Conservation (phyloP, 2,888 invertebrate species). For the Drosophila prostipennis region DNA sequence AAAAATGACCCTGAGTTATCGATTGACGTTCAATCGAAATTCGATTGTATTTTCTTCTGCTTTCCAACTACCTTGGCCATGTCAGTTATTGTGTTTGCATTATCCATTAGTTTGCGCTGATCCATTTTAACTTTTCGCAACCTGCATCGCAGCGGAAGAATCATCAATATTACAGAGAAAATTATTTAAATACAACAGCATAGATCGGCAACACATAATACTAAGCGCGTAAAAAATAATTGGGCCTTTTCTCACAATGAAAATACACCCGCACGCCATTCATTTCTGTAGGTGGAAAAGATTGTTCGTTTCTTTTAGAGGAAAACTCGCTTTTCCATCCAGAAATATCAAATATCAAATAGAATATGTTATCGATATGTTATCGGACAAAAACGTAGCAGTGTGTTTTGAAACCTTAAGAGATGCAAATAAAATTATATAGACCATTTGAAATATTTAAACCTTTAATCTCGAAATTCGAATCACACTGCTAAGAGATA, state of each 20-base stretch:
- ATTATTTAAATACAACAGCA: conserved; percentile 21
- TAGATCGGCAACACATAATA: conserved; percentile 9
- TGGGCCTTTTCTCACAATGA: neutral
- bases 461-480: too few relatives aligned
- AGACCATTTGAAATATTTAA: too few relatives aligned
- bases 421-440: too few relatives aligned
- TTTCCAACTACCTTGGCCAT: conserved; percentile 96
- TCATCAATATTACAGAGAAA: conserved; percentile 55
- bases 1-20: too few relatives aligned
- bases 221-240: conserved; percentile 11
- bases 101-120: conserved; percentile 99
- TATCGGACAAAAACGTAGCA: conserved; percentile 6
- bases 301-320: conserved; percentile 6
- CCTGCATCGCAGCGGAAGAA: conserved; percentile 85
- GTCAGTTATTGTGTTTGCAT: conserved; percentile 99
- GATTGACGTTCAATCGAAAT: neutral
- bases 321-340: conserved; percentile 14
- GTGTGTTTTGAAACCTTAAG: conserved; percentile 1
- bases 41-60: conserved; percentile 1
- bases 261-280: conserved; percentile 11
- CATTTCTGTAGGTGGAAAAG: neutral
- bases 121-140: conserved; percentile 99
- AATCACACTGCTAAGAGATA: conserved; percentile 14
- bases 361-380: too few relatives aligned
- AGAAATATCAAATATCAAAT: neutral